These are phyloP conservation scores for Nematolebias whitei DNA, from an alignment of 2,113 vertebrate genomes.

Conservation along the genomic window DNA sequence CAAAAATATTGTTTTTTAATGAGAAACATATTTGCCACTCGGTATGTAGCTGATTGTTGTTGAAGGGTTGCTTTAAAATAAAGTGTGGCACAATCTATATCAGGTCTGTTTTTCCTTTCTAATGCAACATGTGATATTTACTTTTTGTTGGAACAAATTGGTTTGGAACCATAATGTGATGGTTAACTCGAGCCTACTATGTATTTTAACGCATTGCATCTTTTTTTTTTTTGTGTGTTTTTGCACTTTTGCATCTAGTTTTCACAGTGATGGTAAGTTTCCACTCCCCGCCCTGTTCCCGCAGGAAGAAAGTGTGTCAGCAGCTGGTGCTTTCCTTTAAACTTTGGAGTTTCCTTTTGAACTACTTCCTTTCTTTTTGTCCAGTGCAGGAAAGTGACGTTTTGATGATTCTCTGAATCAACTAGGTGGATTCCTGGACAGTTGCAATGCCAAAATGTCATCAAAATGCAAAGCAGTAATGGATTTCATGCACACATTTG, in stretches of 20 bases:
- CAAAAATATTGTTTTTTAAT: conserved; percentile 62
- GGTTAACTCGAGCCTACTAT: too few species aligned
- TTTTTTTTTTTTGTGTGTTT: conserved; percentile 14
- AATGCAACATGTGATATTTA: conserved; percentile 8
- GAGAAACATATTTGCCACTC: conserved; percentile 56
- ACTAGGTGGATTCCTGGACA: conserved; percentile 29
- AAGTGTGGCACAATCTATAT: conserved; percentile 10
- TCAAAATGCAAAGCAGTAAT: conserved; percentile 6
- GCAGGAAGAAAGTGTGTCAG: conserved; percentile 60
- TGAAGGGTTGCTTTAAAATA: conserved; percentile 22
- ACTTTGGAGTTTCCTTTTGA: conserved; percentile 5
- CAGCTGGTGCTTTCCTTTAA: conserved; percentile 41
- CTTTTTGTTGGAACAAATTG: background rate
- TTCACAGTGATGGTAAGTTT: conserved; percentile 54
- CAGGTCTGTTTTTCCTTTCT: conserved; percentile 4
- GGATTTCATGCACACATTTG: background rate
- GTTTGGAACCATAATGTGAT: too few species aligned
- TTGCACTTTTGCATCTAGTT: conserved; percentile 52
- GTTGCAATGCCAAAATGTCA: conserved; percentile 28
- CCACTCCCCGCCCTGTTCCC: conserved; percentile 57
- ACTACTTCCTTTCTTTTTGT: conserved; percentile 31
- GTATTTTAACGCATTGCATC: background rate
- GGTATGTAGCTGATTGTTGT: conserved; percentile 52
- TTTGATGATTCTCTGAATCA: conserved; percentile 16
- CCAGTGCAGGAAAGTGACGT: conserved; percentile 6